Evolutionary conservation across 1,140 invertebrate genomes (phyloP), one percentile per base, ranked within the genome.

Genomic region (Papilio aristodemus): DNA sequence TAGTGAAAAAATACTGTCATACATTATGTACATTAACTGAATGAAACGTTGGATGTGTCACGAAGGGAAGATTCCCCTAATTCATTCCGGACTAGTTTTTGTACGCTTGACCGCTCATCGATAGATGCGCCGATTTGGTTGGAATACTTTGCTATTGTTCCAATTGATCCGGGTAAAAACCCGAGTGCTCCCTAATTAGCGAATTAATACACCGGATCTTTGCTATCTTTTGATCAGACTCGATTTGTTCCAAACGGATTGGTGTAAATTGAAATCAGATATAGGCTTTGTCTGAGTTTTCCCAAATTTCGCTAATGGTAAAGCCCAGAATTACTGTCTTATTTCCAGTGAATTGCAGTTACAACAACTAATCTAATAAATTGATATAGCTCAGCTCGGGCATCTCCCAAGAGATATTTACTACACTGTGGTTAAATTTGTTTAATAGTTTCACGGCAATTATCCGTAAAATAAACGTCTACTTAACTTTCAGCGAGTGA

Each of bases 91-190:
- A 62, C 36, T 62, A 62, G n/a, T 62, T 62, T 62, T 62, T 62
- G 14, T 62, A 62, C 59, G 59, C 9, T 38, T 38, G 59, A 36
- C 32, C 14, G 59, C n/a, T 38, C 59, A 17, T 13, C 7, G 57
- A 59, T 59, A 59, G 57, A 59, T 13, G 25, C 13, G 32, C n/a
- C 36, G 36, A 62, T 62, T 62, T 62, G 59, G 32, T 62, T 62
- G 27, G 17, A 36, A 62, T 62, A 62, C 59, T 62, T 62, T 62
- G 9, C 70, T 71, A 74, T 64, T 71, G 67, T 72, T 69, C 70
- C 37, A 63, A 54, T 69, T 75, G 69, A 76, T 81, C 78, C 79
- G 78, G 79, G 76, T 81, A 79, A 74, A 81, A 81, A 79, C 79
- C 77, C 71, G 75, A 60, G 59, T 71, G 71, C 64, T 69, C 58